A percentile compares a stretch with the other conserved stretches of the same genome.
Conservation (phyloP, 2,797 vertebrate species). For the Apodemus agrarius region DNA sequence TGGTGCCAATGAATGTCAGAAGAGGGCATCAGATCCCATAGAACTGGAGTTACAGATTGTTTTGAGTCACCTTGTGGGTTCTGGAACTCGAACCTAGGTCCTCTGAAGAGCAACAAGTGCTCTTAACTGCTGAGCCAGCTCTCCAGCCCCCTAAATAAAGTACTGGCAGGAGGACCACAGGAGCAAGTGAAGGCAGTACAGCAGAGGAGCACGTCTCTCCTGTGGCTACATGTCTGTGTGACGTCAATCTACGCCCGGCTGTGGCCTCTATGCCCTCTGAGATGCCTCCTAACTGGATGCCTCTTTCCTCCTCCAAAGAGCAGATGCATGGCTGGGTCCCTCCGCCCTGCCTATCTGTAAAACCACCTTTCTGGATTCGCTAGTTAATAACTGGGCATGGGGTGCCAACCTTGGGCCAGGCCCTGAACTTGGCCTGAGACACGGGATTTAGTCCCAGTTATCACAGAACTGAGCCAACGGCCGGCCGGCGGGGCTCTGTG, state of each 20-base stretch:
- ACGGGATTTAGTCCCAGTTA: background rate
- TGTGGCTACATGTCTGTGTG: background rate
- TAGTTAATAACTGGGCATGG: background rate
- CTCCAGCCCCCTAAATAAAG: background rate
- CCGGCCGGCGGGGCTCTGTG: background rate
- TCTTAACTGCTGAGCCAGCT: background rate
- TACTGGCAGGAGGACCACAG: background rate
- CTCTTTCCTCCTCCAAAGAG: background rate
- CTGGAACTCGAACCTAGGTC: background rate
- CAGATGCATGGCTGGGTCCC: background rate
- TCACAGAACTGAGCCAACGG: background rate
- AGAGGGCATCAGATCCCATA: background rate
- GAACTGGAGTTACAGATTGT: background rate
- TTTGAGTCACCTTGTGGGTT: background rate
- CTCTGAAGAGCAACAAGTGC: background rate
- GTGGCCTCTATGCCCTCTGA: background rate
- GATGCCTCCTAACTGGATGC: background rate
- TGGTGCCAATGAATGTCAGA: background rate
- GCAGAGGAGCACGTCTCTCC: background rate
- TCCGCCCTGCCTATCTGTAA: background rate
- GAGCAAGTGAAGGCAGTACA: background rate
- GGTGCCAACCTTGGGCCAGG: background rate
- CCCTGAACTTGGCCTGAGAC: background rate
- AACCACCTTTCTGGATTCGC: background rate
- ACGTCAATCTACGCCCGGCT: background rate